phyloP scores from a whole-genome alignment of 1,140 invertebrate species.

The Drosophila pectinifera region DNA sequence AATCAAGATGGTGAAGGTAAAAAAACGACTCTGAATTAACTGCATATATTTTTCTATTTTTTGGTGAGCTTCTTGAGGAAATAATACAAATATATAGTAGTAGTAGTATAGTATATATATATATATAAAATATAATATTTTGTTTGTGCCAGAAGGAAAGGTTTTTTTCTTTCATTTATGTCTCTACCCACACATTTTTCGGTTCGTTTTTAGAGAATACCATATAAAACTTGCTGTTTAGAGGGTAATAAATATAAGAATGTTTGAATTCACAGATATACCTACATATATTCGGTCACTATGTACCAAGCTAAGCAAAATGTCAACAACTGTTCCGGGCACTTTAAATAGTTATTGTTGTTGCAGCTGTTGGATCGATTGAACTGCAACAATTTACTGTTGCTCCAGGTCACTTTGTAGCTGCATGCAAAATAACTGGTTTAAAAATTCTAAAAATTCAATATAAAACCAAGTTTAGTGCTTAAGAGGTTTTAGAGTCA shows the following conservation, averaged over 20 bases:
- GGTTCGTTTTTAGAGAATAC: too few species aligned
- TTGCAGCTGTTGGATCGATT: constrained; percentile 11
- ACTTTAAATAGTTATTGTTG: constrained; percentile 18
- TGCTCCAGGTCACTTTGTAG: constrained; percentile 16
- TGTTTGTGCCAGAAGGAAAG: too few species aligned
- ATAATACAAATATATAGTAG: too few species aligned
- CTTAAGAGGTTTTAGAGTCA: not conserved
- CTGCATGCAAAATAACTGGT: constrained; percentile 1
- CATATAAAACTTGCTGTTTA: not conserved
- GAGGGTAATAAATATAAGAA: not conserved
- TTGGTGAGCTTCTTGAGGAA: too few species aligned
- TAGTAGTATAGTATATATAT: too few species aligned
- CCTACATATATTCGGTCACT: not conserved
- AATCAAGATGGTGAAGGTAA: too few species aligned
- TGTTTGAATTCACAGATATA: not conserved
- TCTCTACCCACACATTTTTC: not conserved
- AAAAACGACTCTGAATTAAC: too few species aligned
- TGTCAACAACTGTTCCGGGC: constrained; percentile 28
- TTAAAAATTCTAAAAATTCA: constrained; percentile 6
- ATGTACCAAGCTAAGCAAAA: not conserved
- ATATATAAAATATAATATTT: too few species aligned
- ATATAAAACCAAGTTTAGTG: not conserved
- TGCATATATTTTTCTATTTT: too few species aligned
- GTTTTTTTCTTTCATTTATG: too few species aligned
- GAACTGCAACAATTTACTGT: constrained; percentile 17